Base-by-base conservation (phyloP, 2,888 invertebrate genomes). In the Onchidella celtica region DNA sequence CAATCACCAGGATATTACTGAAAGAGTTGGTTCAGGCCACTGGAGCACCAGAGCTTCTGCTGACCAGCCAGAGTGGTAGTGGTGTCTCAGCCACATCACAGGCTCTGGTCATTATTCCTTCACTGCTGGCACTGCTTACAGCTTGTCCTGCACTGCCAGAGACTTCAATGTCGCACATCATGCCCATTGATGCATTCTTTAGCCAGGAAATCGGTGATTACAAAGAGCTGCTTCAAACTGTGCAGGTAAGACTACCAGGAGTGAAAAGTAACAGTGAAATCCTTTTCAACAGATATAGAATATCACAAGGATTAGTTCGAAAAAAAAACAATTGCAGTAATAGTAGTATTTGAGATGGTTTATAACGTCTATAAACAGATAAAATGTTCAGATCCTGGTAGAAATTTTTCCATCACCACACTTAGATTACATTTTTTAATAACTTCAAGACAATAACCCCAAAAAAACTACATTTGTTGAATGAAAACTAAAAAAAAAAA, bases 181-280 rank as follows among this genome's bases (percentile, higher is more conserved):
- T 90, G 84, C 91, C 91, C 2, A 81, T 90, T 57, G 91, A 92
- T 36, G 77, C 87, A 0, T 91, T 91, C 88, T 82, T 90, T 34
- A 88, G 90, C 74, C 88, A 87, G 29, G 91, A 92, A 84, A 87
- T 88, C 21, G 85, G 86, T 68, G 87, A 87, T 11, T 90, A 87
- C 83, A 86, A 86, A 65, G 77, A 76, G 11, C 77, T 90, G 27
- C 76, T 90, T 1, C 81, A 85, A 9, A 83, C 59, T 63, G 81
- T 91, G 27, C 68, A 65, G 40, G 76, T 82, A 68, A 73, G 24
- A 29, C 17, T 32, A n/a, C n/a, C n/a, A n/a, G n/a, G n/a, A n/a
- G n/a, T n/a, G n/a, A n/a, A n/a, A n/a, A n/a, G n/a, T n/a, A n/a
- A n/a, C n/a, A n/a, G n/a, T n/a, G n/a, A n/a, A n/a, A n/a, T n/a